Evolutionary conservation across 2,113 vertebrate genomes (phyloP).

Genomic region (Callionymus lyra): DNA sequence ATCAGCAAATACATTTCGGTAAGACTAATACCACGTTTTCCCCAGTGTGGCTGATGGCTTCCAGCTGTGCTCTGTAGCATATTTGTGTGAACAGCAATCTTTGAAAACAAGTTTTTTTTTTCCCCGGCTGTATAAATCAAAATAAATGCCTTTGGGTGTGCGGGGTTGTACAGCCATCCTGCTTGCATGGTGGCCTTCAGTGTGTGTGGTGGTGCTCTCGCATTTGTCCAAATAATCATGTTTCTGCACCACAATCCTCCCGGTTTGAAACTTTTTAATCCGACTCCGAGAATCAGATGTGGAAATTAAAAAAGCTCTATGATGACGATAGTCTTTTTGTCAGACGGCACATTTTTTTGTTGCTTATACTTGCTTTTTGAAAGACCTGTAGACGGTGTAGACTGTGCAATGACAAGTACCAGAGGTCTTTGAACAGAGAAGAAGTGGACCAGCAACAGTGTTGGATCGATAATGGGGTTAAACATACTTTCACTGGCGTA

Average conservation of each 20-base stretch:
- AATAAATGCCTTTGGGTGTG: slow-evolving; percentile 53
- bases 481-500: too few species aligned
- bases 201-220: slow-evolving; percentile 30
- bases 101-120: slow-evolving; percentile 60
- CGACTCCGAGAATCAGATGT: slow-evolving; percentile 15
- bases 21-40: slow-evolving; percentile 47
- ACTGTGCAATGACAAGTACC: too few species aligned
- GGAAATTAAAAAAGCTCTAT: too few species aligned
- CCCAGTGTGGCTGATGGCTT: slow-evolving; percentile 58
- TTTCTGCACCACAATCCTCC: slow-evolving; percentile 58
- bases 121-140: slow-evolving; percentile 60
- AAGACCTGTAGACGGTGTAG: too few species aligned
- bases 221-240: slow-evolving; percentile 47
- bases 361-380: slow-evolving; percentile 10
- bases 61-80: slow-evolving; percentile 56
- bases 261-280: slow-evolving; percentile 61
- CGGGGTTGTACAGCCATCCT: slow-evolving; percentile 37
- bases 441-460: too few species aligned
- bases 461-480: too few species aligned
- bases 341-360: slow-evolving; percentile 25
- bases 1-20: slow-evolving; percentile 60
- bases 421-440: too few species aligned
- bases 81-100: slow-evolving; percentile 61
- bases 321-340: slow-evolving; percentile 18
- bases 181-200: slow-evolving; percentile 57